A percentile compares a stretch with the other conserved stretches of the same genome.
phyloP scores from a whole-genome alignment of 2,888 invertebrate species.

The Kuschelorhynchus macadamiae region DNA sequence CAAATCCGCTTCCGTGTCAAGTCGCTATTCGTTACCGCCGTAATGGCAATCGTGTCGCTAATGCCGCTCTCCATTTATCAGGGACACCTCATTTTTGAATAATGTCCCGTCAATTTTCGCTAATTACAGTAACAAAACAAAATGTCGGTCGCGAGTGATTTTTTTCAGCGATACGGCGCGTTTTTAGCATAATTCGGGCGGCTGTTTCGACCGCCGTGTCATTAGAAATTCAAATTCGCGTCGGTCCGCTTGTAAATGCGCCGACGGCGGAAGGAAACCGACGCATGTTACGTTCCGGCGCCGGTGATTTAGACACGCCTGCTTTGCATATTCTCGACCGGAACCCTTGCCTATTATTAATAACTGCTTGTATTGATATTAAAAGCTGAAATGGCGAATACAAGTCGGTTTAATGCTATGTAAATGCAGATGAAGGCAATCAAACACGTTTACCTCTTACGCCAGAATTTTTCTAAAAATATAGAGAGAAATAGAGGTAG shows the following conservation, averaged over 20 bases:
- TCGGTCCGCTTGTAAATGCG: constrained; percentile 57
- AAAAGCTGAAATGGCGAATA: constrained; percentile 34
- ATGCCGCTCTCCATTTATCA: constrained; percentile 50
- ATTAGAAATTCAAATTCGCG: constrained; percentile 59
- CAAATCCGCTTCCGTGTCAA: constrained; percentile 41
- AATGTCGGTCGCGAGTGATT: constrained; percentile 54
- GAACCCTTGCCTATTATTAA: constrained; percentile 55
- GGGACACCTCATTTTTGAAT: constrained; percentile 52
- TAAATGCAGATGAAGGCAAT: constrained; percentile 29
- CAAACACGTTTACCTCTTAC: constrained; percentile 11
- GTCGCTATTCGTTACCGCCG: constrained; percentile 44
- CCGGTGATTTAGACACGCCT: constrained; percentile 56
- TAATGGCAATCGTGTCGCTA: constrained; percentile 50
- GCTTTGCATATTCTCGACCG: constrained; percentile 49
- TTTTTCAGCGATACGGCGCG: constrained; percentile 44
- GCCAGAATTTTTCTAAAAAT: constrained; percentile 8
- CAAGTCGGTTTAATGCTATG: constrained; percentile 24
- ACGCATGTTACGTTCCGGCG: constrained; percentile 64
- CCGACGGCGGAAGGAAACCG: constrained; percentile 58
- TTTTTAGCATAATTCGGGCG: constrained; percentile 45
- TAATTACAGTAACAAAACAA: constrained; percentile 57
- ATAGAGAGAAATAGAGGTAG: no score
- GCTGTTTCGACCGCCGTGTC: constrained; percentile 24
- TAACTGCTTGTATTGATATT: constrained; percentile 49
- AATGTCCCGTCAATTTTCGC: constrained; percentile 53